Evolutionary conservation across 2,888 invertebrate species (phyloP).

Genomic region (Taphrorychus bicolor): DNA sequence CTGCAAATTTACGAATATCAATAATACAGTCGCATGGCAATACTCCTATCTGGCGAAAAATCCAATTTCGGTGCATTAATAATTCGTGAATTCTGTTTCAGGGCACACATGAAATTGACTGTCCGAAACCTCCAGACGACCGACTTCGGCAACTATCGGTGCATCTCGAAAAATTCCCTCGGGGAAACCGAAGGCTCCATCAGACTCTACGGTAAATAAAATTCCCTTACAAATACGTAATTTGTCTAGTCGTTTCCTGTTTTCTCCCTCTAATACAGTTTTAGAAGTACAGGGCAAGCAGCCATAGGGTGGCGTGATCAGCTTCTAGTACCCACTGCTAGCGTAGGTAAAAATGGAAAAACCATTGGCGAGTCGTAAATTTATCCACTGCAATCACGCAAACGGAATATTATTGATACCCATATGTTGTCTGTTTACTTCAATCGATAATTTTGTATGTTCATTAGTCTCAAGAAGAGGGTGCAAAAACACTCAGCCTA

Average conservation of each 20-base stretch:
- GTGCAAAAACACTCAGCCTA: background rate
- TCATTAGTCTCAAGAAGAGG: background rate
- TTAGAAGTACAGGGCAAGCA: conserved; percentile 19
- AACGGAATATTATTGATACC: background rate
- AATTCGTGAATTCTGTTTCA: conserved; percentile 50
- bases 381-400: background rate
- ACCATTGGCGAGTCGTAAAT: no score
- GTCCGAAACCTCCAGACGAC: conserved; percentile 82
- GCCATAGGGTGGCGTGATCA: no score
- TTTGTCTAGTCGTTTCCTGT: conserved; percentile 43
- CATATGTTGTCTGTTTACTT: background rate
- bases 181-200: conserved; percentile 95
- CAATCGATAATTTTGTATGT: background rate
- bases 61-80: conserved; percentile 43
- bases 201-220: conserved; percentile 81
- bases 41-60: conserved; percentile 36
- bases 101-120: conserved; percentile 88
- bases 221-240: conserved; percentile 49
- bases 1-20: conserved; percentile 21
- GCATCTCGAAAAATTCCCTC: conserved; percentile 92
- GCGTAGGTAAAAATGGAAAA: no score
- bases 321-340: no score
- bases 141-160: conserved; percentile 91
- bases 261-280: conserved; percentile 27
- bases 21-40: conserved; percentile 15